Evolutionary conservation across 2,888 invertebrate species (phyloP), one percentile per base, ranked within the genome.

Genomic region (Athrips mouffetella): DNA sequence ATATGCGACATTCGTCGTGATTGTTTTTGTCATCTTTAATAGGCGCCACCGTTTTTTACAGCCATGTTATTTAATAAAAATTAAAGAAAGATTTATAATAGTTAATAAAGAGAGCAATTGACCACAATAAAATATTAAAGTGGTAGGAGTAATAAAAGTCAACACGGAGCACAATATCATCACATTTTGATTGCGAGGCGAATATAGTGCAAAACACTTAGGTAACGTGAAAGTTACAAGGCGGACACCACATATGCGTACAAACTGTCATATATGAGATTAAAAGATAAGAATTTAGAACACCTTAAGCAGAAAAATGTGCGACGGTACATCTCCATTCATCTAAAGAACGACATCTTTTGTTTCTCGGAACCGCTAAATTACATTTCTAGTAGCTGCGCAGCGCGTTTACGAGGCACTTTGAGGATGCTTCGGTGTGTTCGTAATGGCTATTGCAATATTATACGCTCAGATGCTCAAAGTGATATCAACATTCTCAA

Each of bases 321-420:
- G 79, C 79, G 71, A 73, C 73, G 62, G 63, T 66, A 73, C 73
- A 73, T 67, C 73, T 75, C 74, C 81, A 83, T 83, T 76, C 79
- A 80, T 76, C 74, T 78, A 70, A 60, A 73, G 86, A 86, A 84
- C 77, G 77, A 69, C 72, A 84, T 86, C 82, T 69, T 71, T 76
- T 80, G 72, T 81, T 84, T 84, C 84, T 75, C 73, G 68, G 85
- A 86, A 83, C 86, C 83, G 86, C 86, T 85, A 87, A 84, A 86
- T 84, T 79, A 80, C 84, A 76, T 76, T 82, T 84, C 83, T 86
- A 87, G 86, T 84, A 84, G 87, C 84, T 72, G 76, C 76, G 78
- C 76, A 78, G 75, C 80, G 74, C 80, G 78, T 86, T 87, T 87
- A 87, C 79, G 85, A 85, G 80, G 78, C 71, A 80, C 81, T 85